Percentiles rank a stretch among this genome's conserved stretches.
phyloP scores from a whole-genome alignment of 64 coral and sea anemone species.

The Pachyseris speciosa region DNA sequence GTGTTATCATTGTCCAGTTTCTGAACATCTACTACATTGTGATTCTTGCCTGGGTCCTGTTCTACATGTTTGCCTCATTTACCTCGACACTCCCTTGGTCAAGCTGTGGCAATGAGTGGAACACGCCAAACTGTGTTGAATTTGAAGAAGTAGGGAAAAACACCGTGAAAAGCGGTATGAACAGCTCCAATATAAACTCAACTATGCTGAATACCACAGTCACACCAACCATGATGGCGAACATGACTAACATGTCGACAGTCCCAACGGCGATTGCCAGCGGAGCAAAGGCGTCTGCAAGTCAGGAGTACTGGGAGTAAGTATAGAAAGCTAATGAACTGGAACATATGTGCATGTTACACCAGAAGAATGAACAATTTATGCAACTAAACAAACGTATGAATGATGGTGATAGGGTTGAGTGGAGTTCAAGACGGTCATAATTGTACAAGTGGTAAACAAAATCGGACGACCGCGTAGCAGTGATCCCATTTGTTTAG shows the following conservation, averaged over 20 bases:
- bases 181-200: not conserved
- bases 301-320: slow-evolving; percentile 41
- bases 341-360: too few relatives aligned
- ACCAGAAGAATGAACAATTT: too few relatives aligned
- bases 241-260: slow-evolving; percentile 1
- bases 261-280: not conserved
- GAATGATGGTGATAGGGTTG: too few relatives aligned
- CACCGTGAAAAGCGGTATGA: not conserved
- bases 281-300: not conserved
- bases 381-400: too few relatives aligned
- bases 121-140: slow-evolving; percentile 51
- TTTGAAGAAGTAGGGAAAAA: too few relatives aligned
- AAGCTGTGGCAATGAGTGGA: slow-evolving; percentile 62
- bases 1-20: slow-evolving; percentile 30
- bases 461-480: too few relatives aligned
- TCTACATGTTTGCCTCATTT: slow-evolving; percentile 56
- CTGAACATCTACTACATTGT: slow-evolving; percentile 66
- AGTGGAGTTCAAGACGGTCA: too few relatives aligned
- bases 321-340: too few relatives aligned
- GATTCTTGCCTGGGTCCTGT: slow-evolving; percentile 61
- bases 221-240: not conserved
- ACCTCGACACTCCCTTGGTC: slow-evolving; percentile 52
- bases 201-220: not conserved
- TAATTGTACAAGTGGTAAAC: too few relatives aligned
- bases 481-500: too few relatives aligned